Base-by-base conservation (phyloP, 2,888 invertebrate genomes). In the Leptogaster cylindrica region DNA sequence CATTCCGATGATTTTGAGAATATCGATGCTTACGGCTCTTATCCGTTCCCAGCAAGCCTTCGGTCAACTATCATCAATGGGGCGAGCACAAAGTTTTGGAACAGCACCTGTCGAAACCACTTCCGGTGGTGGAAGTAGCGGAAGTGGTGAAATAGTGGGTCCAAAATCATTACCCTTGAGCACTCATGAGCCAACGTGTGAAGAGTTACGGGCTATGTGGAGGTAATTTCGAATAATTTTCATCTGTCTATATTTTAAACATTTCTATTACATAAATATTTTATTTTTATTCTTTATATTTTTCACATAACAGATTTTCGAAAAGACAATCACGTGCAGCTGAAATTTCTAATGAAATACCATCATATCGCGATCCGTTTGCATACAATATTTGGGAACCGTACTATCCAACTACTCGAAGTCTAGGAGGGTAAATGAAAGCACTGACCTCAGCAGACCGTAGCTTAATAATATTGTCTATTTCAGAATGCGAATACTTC, bases 171-270 rank as follows among this genome's bases (percentile, higher is more conserved):
- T 77, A 66, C 74, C 77, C 3, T 65, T 78, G 1, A 77, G 75
- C 61, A 73, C 76, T 8, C 77, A 79, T 68, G 94, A 94, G 76
- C 94, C 94, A 0, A 88, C 88, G 61, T 95, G 95, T 79, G 92
- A 93, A 73, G 91, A 94, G 77, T 84, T 95, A 52, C 88, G 93
- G 69, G 91, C 91, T 7, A 94, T 95, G 93, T 95, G 94, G 95
- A 88, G 86, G 87, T 86, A 12, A 31, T n/a, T n/a, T n/a, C n/a
- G n/a, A n/a, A n/a, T n/a, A n/a, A n/a, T n/a, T 55, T 23, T 51
- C 5, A 31, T 31, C 18, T 31, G 8, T 1, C 18, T 27, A 18
- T 33, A 2, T 20, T 48, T 48, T 8, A 23, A 18, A 10, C 8
- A 12, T 46, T 16, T 46, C 7, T 46, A 1, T 8, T 46, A n/a